Evolutionary conservation across 2,113 vertebrate species (phyloP).

Genomic region (Bagarius yarrelli): DNA sequence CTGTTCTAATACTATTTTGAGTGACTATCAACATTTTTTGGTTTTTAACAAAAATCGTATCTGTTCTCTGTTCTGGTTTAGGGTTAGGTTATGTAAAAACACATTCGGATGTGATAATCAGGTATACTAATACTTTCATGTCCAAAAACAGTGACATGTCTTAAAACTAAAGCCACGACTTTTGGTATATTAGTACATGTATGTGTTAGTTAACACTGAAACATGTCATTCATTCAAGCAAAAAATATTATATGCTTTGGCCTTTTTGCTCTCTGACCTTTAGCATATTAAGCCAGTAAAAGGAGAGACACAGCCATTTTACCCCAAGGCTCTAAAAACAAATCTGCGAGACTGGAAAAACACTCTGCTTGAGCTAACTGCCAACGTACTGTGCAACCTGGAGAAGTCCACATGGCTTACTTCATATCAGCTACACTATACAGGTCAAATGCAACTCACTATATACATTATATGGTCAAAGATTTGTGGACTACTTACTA

Average conservation of each 20-base stretch:
- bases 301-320: conserved; percentile 63
- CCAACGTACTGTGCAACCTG: conserved; percentile 72
- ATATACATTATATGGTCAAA: no score
- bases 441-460: conserved; percentile 61
- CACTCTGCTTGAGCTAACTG: conserved; percentile 63
- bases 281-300: conserved; percentile 66
- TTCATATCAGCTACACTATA: conserved; percentile 71
- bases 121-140: no score
- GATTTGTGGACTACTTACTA: no score
- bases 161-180: background rate
- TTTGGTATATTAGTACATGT: background rate
- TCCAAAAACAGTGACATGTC: background rate
- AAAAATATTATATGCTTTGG: background rate
- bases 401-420: conserved; percentile 72
- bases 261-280: conserved; percentile 20
- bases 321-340: conserved; percentile 67
- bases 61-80: background rate
- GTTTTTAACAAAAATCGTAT: background rate
- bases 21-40: background rate
- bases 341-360: conserved; percentile 61
- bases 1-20: no score
- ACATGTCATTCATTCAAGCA: background rate
- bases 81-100: background rate
- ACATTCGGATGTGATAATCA: no score
- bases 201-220: no score